Evolutionary conservation across 2,888 invertebrate genomes (phyloP).

Genomic region (Catonia carolina): DNA sequence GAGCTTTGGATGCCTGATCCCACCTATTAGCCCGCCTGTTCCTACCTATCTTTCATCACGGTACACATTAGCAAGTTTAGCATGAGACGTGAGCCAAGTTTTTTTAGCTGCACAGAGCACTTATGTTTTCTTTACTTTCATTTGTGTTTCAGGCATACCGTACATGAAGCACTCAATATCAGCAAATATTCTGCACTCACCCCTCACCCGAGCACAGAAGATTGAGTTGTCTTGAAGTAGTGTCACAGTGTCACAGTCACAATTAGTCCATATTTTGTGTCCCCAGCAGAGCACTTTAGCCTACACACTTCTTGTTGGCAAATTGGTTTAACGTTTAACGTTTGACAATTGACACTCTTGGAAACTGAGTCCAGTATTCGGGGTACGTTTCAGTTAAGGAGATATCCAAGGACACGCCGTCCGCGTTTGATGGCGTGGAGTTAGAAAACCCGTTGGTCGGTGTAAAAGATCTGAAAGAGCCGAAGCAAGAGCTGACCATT

Average conservation of each 20-base stretch:
- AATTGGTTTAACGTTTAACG: conserved; percentile 3
- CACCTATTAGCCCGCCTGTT: not conserved
- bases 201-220: conserved; percentile 11
- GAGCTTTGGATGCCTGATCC: not conserved
- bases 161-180: conserved; percentile 7
- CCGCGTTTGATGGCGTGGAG: conserved; percentile 23
- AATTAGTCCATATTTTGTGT: too few relatives aligned
- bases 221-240: not conserved
- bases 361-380: conserved; percentile 26
- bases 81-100: not conserved
- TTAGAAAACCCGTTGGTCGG: conserved; percentile 26
- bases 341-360: conserved; percentile 20
- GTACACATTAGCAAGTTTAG: too few relatives aligned
- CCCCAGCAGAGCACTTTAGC: conserved; percentile 36
- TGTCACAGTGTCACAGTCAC: not conserved
- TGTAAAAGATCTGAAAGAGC: conserved; percentile 20
- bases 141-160: conserved; percentile 19
- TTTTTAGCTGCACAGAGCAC: conserved; percentile 7
- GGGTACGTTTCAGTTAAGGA: conserved; percentile 27
- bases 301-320: conserved; percentile 28
- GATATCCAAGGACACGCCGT: conserved; percentile 25
- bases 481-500: conserved; percentile 18
- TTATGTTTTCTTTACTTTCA: conserved; percentile 13
- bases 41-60: not conserved
- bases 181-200: conserved; percentile 5